phyloP scores from a whole-genome alignment of 2,113 vertebrate genomes.

The Morone saxatilis region DNA sequence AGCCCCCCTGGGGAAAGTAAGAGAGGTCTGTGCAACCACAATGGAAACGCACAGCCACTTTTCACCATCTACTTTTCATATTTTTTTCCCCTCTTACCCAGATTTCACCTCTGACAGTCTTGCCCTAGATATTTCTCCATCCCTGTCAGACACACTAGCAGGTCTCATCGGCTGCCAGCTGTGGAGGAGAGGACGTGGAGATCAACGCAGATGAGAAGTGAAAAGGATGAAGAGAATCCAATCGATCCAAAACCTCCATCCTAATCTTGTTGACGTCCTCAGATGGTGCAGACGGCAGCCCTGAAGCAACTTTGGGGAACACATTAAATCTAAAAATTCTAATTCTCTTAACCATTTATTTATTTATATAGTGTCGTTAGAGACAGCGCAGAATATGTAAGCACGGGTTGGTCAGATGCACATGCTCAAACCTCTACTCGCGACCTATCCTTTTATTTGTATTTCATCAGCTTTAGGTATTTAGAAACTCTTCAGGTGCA shows the following conservation, averaged over 20 bases:
- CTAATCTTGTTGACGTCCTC: slow-evolving; percentile 75
- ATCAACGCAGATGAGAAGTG: slow-evolving; percentile 71
- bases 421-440: not conserved
- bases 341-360: not conserved
- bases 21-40: slow-evolving; percentile 13
- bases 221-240: slow-evolving; percentile 74
- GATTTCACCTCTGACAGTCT: slow-evolving; percentile 63
- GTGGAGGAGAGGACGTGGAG: slow-evolving; percentile 71
- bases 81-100: slow-evolving; percentile 12
- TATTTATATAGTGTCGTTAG: not conserved
- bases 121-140: slow-evolving; percentile 76
- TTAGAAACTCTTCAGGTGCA: slow-evolving; percentile 20
- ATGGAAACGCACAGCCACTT: not conserved
- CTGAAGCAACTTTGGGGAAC: slow-evolving; percentile 58
- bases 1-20: not conserved
- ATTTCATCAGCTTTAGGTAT: slow-evolving; percentile 7
- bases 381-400: not conserved
- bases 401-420: not conserved
- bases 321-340: slow-evolving; percentile 32
- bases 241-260: slow-evolving; percentile 66
- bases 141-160: slow-evolving; percentile 61
- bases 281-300: slow-evolving; percentile 58
- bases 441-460: not conserved
- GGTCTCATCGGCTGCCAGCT: slow-evolving; percentile 67
- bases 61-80: slow-evolving; percentile 26